These are phyloP conservation scores for Lasioglossum calceatum DNA, from an alignment of 2,888 invertebrate species.

Conservation along the genomic window DNA sequence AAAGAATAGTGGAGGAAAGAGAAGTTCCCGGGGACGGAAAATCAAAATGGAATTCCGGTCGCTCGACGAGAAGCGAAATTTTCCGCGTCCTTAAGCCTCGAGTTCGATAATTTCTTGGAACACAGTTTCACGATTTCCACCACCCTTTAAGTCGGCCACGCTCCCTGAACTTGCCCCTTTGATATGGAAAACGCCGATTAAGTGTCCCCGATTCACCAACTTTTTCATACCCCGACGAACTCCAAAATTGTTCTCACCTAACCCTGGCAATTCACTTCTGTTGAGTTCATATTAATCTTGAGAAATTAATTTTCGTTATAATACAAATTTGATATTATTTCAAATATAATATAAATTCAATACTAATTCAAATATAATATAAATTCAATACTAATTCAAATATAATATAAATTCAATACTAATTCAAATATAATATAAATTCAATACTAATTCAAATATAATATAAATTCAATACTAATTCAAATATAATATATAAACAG, in stretches of 20 bases:
- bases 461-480: no score
- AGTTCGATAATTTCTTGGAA: conserved; percentile 76
- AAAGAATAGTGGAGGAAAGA: conserved; percentile 58
- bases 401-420: no score
- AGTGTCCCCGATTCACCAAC: not conserved
- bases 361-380: no score
- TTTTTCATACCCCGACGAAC: not conserved
- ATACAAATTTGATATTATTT: no score
- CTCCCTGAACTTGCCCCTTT: conserved; percentile 43
- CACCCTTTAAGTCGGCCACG: conserved; percentile 57
- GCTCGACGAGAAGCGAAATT: conserved; percentile 71
- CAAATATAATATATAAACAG: no score
- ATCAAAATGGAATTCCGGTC: conserved; percentile 46
- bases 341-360: no score
- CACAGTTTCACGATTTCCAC: conserved; percentile 72
- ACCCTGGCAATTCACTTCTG: not conserved
- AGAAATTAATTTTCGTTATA: no score
- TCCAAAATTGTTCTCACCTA: not conserved
- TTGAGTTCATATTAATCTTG: no score
- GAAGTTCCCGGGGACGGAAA: conserved; percentile 58
- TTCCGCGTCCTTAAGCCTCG: conserved; percentile 76
- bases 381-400: no score
- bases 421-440: no score
- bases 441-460: no score
- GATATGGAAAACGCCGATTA: conserved; percentile 33